phyloP scores from a whole-genome alignment of 1,140 invertebrate genomes.

The Samia ricini region DNA sequence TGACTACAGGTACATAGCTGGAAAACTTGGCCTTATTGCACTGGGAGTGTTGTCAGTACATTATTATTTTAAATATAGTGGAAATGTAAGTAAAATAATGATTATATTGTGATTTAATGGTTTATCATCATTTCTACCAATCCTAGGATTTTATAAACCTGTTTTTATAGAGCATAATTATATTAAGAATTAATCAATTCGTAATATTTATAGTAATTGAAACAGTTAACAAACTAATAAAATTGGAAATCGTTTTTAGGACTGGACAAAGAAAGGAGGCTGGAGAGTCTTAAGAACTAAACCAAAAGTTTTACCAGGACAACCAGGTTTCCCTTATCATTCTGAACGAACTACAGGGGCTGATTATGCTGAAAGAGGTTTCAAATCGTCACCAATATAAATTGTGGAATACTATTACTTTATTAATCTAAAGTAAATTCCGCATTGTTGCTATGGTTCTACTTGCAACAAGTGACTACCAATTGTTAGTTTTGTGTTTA shows the following conservation, averaged over 20 bases:
- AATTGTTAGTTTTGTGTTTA: not conserved
- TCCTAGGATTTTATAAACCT: not conserved
- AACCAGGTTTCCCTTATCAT: slow-evolving; percentile 80
- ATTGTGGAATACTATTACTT: slow-evolving; percentile 3
- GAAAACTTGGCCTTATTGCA: slow-evolving; percentile 79
- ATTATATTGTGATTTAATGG: not conserved
- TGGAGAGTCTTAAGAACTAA: slow-evolving; percentile 79
- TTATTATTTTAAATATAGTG: slow-evolving; percentile 90
- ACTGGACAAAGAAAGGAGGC: slow-evolving; percentile 85
- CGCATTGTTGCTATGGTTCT: too few species aligned
- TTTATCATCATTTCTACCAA: not conserved
- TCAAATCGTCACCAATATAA: slow-evolving; percentile 81
- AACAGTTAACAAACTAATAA: too few species aligned
- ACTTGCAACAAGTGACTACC: not conserved
- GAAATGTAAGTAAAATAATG: slow-evolving; percentile 80
- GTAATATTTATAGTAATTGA: too few species aligned
- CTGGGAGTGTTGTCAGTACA: slow-evolving; percentile 72
- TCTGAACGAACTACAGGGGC: slow-evolving; percentile 76
- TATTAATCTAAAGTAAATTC: not conserved
- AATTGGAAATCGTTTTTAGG: slow-evolving; percentile 58
- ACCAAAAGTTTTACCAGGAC: slow-evolving; percentile 79
- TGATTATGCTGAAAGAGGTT: slow-evolving; percentile 84
- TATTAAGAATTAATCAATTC: too few species aligned
- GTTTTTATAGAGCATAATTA: not conserved
- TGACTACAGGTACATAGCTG: slow-evolving; percentile 79